Evolutionary conservation across 2,888 invertebrate species (phyloP), one percentile per base, ranked within the genome.

Genomic region (Cinara cedri): DNA sequence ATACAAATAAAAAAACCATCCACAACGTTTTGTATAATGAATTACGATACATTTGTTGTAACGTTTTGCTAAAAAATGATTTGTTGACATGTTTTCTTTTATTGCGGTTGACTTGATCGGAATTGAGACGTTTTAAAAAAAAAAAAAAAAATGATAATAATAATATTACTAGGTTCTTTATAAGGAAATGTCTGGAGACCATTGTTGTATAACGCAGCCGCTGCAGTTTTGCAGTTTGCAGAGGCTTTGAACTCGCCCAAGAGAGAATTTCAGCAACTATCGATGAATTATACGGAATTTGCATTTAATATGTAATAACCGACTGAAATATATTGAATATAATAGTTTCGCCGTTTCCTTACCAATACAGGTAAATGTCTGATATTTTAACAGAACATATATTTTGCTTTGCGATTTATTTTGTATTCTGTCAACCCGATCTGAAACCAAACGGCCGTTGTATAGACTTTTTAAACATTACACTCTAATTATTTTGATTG

Each of bases 201-300:
- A 70, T 54, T 54, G 11, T 19, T 55, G 16, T 21, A 34, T 55
- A 51, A 44, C 44, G 13, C n/a, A 57, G n/a, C 24, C 24, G 46
- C 34, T 6, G 54, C 24, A 9, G 54, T 46, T 14, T 3, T 46
- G 46, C 42, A 63, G 19, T 44, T 3, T 44, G 1, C 16, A 21
- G 21, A 26, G 71, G 60, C 46, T 72, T 72, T 49, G 60, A 72
- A 60, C 60, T 26, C 72, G 42, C 26, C 11, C n/a, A n/a, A 60
- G 72, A 26, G 21, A 34, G 16, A 55, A 9, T 10, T 63, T 63
- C 13, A 44, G 16, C 14, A 16, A 51, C n/a, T 13, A 3, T 34
- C 3, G 6, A 34, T 3, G 34, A 6, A 34, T 34, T 34, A n/a
- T n/a, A 34, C 34, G 6, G 34, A 6, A 34, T 34, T 34, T 34